Base-by-base conservation (phyloP, 1,140 invertebrate species). In the Stratiolaelaps scimitus region DNA sequence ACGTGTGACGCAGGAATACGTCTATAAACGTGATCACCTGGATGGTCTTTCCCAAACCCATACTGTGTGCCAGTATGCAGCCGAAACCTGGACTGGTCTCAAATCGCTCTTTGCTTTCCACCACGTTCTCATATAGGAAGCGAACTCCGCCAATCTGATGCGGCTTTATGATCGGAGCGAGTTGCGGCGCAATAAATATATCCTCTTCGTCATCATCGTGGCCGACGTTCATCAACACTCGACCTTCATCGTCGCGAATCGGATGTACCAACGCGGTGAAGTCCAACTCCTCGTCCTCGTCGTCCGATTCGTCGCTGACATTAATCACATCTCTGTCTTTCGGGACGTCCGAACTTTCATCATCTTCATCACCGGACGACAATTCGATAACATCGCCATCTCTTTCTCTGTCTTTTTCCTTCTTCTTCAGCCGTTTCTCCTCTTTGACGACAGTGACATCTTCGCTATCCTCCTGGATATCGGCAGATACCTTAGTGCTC, bases 11-110 rank as follows among this genome's bases (percentile, higher is more conserved):
- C 70, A 98, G 80, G 78, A 98, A 96, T 69, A 97, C 86, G 77
- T 98, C 92, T 73, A 88, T 88, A 78, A 98, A 98, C 69, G 88
- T 89, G 30, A 96, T 87, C 48, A 96, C 74, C 75, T 80, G 70
- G 23, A 75, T 80, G 0, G 95, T 98, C 79, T 99, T 99, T n/a
- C 95, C 95, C 19, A 98, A 79, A 1, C 95, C 95, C 95, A 99
- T 98, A 23, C 92, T 95, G 78, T 98, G 95, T 6, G 95, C 94
- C 26, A 99, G 78, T 70, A 98, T 97, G 74, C 94, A 97, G 20
- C 95, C 95, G 77, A 96, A 94, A 17, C 93, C 92, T 65, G 83
- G 83, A 1, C 88, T 91, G n/a, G 83, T 89, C 53, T 88, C 86
- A 73, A 85, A 94, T 67, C 88, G 80, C 53, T 87, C 84, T 34